Base-by-base conservation (phyloP, 2,113 vertebrate species). In the Camelus dromedarius region DNA sequence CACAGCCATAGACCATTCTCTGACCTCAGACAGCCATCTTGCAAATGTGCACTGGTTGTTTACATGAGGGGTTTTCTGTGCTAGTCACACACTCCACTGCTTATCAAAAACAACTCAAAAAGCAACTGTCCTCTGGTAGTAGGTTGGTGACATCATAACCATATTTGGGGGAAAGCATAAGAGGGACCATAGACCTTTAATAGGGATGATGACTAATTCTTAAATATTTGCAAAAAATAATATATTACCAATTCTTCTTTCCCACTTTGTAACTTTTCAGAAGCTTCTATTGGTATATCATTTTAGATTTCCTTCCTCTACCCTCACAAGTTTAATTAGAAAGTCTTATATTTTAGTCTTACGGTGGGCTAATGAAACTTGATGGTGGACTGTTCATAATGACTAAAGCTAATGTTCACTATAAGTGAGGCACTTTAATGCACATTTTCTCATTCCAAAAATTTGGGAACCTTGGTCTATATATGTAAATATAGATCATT, bases 21-120 rank as follows among this genome's bases (percentile, higher is more conserved):
- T 95, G 94, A 97, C 95, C 96, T 72, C 91, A 97, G 93, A 69
- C 77, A 96, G 73, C 89, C 91, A 96, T 95, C 62, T 93, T 97
- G 86, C 58, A 87, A 93, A 83, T 87, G 20, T 76, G 30, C 70
- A 48, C n/a, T 66, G 54, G 52, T 66, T 76, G 76, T 85, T 95
- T 73, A 94, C 28, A 67, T 38, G 82, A 94, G 50, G 79, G 16
- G 14, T n/a, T 91, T 50, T 91, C 93, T 93, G 30, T 77, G 54
- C 46, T 85, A 93, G 52, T 52, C 48, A 70, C 30, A 80, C 26
- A 70, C 46, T 91, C 70, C 12, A 80, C 58, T 62, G 26, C 52
- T 67, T 38, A 79, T 26, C 28, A 91, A 89, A 93, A 95, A 72
- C 38, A 77, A 91, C 54, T 91, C 18, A 70, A 79, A 93, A 89